Base-by-base conservation (phyloP, 2,888 invertebrate species). In the Acrobasis repandana region DNA sequence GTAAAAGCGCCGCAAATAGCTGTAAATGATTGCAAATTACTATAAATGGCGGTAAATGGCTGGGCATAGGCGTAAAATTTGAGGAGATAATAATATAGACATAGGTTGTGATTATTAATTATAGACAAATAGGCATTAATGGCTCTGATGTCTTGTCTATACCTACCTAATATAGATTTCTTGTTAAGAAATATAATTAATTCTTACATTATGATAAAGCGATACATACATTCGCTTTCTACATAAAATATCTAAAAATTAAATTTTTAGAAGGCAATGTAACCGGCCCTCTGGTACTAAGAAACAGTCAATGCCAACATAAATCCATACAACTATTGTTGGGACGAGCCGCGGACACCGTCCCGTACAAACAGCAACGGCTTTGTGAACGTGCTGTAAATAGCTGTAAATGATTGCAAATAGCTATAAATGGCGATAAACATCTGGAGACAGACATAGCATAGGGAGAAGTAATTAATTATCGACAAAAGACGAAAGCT, bases 261-360 rank as follows among this genome's bases (percentile, higher is more conserved):
- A 51, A 51, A 51, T 51, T 51, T 47, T 15, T n/a, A 33, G n/a
- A 9, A 34, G 47, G 47, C 46, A 49, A 76, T 73, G 65, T 60
- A 65, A 74, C 69, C 63, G 62, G 67, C 58, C 75, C 60, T 43
- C 14, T 73, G 64, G 70, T 84, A 84, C 83, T 74, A 70, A 82
- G 86, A 85, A 84, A 78, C 80, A 79, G 71, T 85, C 69, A 85
- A 86, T 79, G 78, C 75, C 68, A 62, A 62, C 83, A 82, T 86
- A 85, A 84, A 86, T 84, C 78, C 75, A 76, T 70, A 70, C 72
- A 61, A 28, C 69, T 72, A 80, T 85, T 85, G 84, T 83, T 63
- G 65, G 62, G 60, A 63, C 34, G 60, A 63, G 50, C 56, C 65
- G 72, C 66, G 71, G 68, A 74, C 74, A 73, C 79, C 82, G 78